These are phyloP conservation scores for Hirtodrosophila alboralis DNA, from an alignment of 2,888 invertebrate genomes.

Conservation along the genomic window DNA sequence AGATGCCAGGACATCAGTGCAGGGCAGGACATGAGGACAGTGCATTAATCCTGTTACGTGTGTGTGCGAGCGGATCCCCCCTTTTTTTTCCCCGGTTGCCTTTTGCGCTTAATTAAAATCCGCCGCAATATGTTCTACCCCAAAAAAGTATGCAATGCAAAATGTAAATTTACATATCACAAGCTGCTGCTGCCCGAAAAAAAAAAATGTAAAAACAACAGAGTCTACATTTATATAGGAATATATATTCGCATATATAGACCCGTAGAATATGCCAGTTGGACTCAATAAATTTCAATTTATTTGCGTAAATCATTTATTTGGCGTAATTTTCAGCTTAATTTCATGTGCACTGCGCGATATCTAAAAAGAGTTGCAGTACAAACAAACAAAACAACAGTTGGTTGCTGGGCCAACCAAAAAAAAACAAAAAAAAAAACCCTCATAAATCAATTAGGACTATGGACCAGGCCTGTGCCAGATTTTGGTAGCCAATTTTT, in stretches of 20 bases:
- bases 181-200: slow-evolving; percentile 61
- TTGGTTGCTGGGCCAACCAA: slow-evolving; percentile 14
- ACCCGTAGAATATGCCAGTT: slow-evolving; percentile 24
- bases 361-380: slow-evolving; percentile 37
- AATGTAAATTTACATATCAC: slow-evolving; percentile 70
- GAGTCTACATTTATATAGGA: slow-evolving; percentile 10
- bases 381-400: slow-evolving; percentile 29
- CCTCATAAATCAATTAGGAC: slow-evolving; percentile 82
- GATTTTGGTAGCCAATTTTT: slow-evolving; percentile 70
- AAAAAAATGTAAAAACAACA: slow-evolving; percentile 5
- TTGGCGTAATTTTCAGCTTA: slow-evolving; percentile 82
- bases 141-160: slow-evolving; percentile 64
- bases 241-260: slow-evolving; percentile 4
- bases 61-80: slow-evolving; percentile 29
- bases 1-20: slow-evolving; percentile 51
- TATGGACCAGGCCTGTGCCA: slow-evolving; percentile 66
- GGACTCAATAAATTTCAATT: slow-evolving; percentile 82
- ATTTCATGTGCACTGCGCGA: slow-evolving; percentile 63
- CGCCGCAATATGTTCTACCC: slow-evolving; percentile 70
- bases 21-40: slow-evolving; percentile 26
- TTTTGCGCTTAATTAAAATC: slow-evolving; percentile 79
- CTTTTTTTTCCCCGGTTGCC: slow-evolving; percentile 52
- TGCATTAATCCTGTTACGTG: slow-evolving; percentile 76
- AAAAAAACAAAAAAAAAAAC: slow-evolving; percentile 50
- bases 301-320: slow-evolving; percentile 84